Evolutionary conservation across 2,113 vertebrate genomes (phyloP).

Genomic region (Platysternon megacephalum): DNA sequence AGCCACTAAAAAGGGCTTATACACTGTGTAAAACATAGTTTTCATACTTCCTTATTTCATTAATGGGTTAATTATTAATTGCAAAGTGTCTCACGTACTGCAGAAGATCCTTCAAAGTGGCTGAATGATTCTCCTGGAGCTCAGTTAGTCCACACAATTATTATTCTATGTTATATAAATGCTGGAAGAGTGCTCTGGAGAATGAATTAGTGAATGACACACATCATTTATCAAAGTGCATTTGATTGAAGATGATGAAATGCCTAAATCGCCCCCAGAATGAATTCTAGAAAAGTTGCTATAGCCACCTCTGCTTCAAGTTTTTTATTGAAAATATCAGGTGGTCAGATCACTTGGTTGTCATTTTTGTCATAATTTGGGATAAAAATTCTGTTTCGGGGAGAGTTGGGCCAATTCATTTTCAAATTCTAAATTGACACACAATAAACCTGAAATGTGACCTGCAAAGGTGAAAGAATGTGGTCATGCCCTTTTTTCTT

Average conservation of each 20-base stretch:
- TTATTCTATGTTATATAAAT: not conserved
- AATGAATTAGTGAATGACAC: not conserved
- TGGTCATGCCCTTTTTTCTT: not conserved
- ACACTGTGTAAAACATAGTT: not conserved
- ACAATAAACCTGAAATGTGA: not conserved
- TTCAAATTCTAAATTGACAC: not conserved
- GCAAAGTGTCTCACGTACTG: not conserved
- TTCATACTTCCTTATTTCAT: rapidly evolving
- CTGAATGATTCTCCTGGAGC: not conserved
- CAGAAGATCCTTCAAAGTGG: not conserved
- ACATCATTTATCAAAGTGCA: not conserved
- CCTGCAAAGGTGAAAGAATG: not conserved
- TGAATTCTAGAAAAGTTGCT: no score
- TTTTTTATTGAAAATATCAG: not conserved
- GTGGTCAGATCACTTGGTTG: not conserved
- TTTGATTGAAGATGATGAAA: not conserved
- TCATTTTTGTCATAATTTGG: not conserved
- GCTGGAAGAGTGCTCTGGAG: not conserved
- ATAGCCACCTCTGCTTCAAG: not conserved
- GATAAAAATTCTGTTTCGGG: not conserved
- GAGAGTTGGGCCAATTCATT: not conserved
- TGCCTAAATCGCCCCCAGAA: not conserved
- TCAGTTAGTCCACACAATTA: not conserved
- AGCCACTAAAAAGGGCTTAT: rapidly evolving
- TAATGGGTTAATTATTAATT: not conserved